Percentiles rank a stretch among this genome's conserved stretches.
Conservation (phyloP, 2,888 invertebrate genomes). For the Acheta domesticus region DNA sequence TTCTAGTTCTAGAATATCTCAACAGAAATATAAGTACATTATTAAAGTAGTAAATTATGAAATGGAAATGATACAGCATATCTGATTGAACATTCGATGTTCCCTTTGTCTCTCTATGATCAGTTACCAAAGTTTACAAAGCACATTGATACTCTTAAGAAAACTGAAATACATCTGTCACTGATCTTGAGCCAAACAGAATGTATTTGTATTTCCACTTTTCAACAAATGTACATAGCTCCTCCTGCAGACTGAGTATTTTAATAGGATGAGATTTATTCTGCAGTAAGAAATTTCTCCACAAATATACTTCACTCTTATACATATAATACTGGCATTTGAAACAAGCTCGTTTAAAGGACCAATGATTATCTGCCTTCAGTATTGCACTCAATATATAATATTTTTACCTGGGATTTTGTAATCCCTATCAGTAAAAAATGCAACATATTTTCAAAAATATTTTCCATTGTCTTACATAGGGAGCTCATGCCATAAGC, state of each 20-base stretch:
- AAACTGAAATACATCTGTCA: not conserved
- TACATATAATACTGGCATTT: not conserved
- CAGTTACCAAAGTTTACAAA: not conserved
- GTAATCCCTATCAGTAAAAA: not conserved
- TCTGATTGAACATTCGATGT: not conserved
- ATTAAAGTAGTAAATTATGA: constrained; percentile 25
- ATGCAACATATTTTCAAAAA: not conserved
- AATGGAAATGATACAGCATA: constrained; percentile 18
- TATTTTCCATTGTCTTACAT: not conserved
- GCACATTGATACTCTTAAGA: not conserved
- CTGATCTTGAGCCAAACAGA: not conserved
- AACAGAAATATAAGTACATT: constrained; percentile 19
- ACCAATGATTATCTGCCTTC: not conserved
- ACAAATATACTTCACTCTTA: no score
- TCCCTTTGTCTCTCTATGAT: not conserved
- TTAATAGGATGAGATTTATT: not conserved
- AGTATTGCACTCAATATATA: not conserved
- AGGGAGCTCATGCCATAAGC: not conserved
- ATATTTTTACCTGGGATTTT: not conserved
- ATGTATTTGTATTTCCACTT: not conserved
- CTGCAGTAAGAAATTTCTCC: no score
- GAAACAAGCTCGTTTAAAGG: not conserved
- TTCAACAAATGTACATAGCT: not conserved
- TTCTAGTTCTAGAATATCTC: not conserved
- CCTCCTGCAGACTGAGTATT: not conserved